Percentiles rank a stretch among this genome's conserved stretches.
Evolutionary conservation across 2,797 vertebrate species (phyloP).

Genomic region (Poeciliopsis gracilis): DNA sequence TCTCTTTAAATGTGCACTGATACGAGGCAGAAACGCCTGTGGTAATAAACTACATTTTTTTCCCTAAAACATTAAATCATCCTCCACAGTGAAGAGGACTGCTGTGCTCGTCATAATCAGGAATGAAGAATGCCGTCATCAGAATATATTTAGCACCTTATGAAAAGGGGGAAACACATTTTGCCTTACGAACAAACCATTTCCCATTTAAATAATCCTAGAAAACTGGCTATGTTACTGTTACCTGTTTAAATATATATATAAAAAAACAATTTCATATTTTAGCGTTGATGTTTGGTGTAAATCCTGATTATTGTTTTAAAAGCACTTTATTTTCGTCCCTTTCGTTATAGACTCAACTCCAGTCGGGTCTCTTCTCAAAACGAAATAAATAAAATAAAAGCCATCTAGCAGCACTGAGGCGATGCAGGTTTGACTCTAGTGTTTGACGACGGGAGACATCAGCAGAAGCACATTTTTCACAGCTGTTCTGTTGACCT

Average conservation of each 20-base stretch:
- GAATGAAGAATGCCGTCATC: not conserved
- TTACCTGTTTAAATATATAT: not conserved
- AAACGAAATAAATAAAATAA: not conserved
- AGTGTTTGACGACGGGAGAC: not conserved
- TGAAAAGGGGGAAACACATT: not conserved
- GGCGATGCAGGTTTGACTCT: slow-evolving; percentile 1
- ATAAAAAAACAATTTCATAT: not conserved
- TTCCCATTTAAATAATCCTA: not conserved
- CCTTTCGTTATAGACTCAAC: not conserved
- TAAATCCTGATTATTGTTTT: not conserved
- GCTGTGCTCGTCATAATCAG: not conserved
- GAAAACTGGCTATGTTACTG: not conserved
- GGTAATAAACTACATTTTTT: not conserved
- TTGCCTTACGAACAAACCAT: not conserved
- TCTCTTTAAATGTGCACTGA: not conserved
- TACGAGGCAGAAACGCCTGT: not conserved
- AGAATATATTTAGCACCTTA: not conserved
- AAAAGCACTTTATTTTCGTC: not conserved
- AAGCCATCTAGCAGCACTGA: slow-evolving; percentile 1
- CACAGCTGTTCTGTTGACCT: not conserved
- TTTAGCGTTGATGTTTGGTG: not conserved
- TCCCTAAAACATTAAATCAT: not conserved
- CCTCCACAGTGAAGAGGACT: not conserved
- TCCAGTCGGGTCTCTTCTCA: slow-evolving; percentile 8
- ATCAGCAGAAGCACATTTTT: not conserved